Evolutionary conservation across 2,888 invertebrate species (phyloP).

Genomic region (Dexiosoma caninum): DNA sequence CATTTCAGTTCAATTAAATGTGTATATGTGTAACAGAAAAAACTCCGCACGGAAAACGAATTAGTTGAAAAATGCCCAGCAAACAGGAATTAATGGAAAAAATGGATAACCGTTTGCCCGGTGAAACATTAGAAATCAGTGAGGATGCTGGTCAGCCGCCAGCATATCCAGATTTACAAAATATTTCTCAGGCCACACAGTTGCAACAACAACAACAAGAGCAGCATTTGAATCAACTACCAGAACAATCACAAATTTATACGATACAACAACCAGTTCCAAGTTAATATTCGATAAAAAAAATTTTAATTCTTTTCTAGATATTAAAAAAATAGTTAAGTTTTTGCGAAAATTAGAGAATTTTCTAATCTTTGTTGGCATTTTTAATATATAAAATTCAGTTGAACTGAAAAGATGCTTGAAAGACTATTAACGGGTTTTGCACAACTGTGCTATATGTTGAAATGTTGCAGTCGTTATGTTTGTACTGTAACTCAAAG

Average conservation of each 20-base stretch:
- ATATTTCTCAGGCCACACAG: neutral
- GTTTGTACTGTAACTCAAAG: too few relatives aligned
- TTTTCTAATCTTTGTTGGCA: too few relatives aligned
- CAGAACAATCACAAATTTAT: neutral
- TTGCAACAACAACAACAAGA: neutral
- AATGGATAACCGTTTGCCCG: conserved; percentile 59
- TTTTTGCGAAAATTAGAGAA: too few relatives aligned
- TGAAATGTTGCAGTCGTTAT: too few relatives aligned
- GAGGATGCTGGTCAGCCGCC: conserved; percentile 5
- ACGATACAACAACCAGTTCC: conserved; percentile 34
- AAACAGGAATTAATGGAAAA: conserved; percentile 53
- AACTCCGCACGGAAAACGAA: too few relatives aligned
- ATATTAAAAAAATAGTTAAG: too few relatives aligned
- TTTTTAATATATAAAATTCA: too few relatives aligned
- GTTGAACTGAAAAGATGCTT: too few relatives aligned
- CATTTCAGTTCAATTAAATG: conserved; percentile 31
- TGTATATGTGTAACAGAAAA: too few relatives aligned
- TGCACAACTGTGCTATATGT: too few relatives aligned
- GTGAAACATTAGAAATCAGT: conserved; percentile 36
- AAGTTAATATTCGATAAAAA: conserved; percentile 42
- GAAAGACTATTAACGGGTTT: too few relatives aligned
- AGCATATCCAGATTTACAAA: conserved; percentile 34
- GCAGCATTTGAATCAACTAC: neutral
- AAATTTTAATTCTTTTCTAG: too few relatives aligned
- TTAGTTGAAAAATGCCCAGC: conserved; percentile 40